phyloP scores from a whole-genome alignment of 2,797 vertebrate species.

The Chrysocyon brachyurus region DNA sequence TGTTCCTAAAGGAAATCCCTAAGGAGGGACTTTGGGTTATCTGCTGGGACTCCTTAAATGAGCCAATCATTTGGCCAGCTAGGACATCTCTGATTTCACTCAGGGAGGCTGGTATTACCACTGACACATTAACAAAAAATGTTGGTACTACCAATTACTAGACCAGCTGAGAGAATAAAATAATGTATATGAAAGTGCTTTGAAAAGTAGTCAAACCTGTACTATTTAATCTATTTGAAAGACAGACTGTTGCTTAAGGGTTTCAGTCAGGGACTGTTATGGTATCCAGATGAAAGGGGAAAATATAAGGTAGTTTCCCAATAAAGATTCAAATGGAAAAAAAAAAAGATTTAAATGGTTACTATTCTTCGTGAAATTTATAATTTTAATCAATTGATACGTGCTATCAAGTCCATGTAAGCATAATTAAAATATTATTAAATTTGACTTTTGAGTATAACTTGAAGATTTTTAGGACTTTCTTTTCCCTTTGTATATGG shows the following conservation, averaged over 20 bases:
- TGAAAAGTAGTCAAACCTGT: not conserved
- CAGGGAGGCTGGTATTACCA: not conserved
- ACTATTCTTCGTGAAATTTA: not conserved
- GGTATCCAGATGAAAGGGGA: not conserved
- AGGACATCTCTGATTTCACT: not conserved
- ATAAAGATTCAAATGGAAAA: not conserved
- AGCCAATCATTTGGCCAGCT: not conserved
- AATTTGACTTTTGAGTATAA: not conserved
- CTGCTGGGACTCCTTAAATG: not conserved
- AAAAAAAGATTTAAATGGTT: not conserved
- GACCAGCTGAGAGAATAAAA: not conserved
- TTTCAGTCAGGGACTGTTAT: not conserved
- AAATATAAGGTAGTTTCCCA: not conserved
- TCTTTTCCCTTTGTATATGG: not conserved
- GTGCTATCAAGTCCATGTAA: not conserved
- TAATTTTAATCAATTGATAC: not conserved
- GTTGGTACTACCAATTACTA: not conserved
- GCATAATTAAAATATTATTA: not conserved
- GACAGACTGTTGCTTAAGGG: not conserved
- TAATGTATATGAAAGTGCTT: not conserved
- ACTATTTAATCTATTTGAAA: not conserved
- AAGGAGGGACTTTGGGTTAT: not conserved
- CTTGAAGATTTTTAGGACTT: not conserved
- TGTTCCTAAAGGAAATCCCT: not conserved
- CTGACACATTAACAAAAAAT: not conserved